phyloP scores from a whole-genome alignment of 2,113 vertebrate species.

The Rhodinocichla rosea region DNA sequence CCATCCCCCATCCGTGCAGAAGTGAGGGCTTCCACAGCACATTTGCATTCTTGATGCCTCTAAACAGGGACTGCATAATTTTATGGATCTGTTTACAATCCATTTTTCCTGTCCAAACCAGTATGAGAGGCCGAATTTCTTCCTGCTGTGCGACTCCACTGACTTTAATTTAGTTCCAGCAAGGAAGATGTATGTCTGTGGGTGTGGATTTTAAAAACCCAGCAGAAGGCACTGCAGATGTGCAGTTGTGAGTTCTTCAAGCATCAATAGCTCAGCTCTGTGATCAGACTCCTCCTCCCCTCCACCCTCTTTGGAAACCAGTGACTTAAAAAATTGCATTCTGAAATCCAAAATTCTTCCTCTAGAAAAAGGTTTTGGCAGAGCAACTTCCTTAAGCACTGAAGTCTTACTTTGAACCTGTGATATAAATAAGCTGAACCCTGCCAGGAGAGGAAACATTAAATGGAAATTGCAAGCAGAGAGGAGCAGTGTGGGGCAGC shows the following conservation, averaged over 20 bases:
- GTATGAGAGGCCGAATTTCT: not conserved
- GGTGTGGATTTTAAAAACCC: not conserved
- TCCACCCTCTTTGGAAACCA: not conserved
- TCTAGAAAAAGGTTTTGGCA: not conserved
- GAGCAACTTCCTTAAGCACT: not conserved
- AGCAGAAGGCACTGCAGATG: conserved; percentile 37
- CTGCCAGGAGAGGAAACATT: not conserved
- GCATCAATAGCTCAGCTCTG: conserved; percentile 4
- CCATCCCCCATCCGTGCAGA: not conserved
- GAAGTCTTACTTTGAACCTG: not conserved
- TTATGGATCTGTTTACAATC: conserved; percentile 33
- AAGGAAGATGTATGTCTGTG: conserved; percentile 5
- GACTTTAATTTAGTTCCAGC: conserved; percentile 32
- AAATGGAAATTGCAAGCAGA: not conserved
- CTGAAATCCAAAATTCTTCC: not conserved
- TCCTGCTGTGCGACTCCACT: not conserved
- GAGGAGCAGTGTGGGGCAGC: not conserved
- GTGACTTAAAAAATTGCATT: not conserved
- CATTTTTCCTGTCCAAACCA: conserved; percentile 27
- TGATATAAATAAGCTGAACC: not conserved
- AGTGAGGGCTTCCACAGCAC: not conserved
- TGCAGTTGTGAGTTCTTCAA: not conserved
- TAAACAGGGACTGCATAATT: not conserved
- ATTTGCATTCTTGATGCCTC: conserved; percentile 28
- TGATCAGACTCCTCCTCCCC: not conserved